Evolutionary conservation across 2,797 vertebrate genomes (phyloP).

Genomic region (Eulemur rubriventer): DNA sequence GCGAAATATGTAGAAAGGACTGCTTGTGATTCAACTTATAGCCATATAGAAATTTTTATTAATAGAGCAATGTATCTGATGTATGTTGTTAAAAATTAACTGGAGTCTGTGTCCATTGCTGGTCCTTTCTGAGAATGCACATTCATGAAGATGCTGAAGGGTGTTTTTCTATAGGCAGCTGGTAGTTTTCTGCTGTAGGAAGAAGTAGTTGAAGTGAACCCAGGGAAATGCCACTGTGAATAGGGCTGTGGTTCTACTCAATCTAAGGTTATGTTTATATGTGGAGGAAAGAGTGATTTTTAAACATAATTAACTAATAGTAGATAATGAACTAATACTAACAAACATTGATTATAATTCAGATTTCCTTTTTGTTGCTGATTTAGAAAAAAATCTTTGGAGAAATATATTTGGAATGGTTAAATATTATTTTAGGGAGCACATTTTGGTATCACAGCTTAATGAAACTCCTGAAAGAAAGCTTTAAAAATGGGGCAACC

Average conservation of each 20-base stretch:
- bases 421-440: conserved; percentile 14
- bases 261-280: background rate
- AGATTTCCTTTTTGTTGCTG: conserved; percentile 23
- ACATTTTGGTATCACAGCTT: background rate
- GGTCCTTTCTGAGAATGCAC: background rate
- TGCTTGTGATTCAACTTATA: background rate
- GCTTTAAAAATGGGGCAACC: background rate
- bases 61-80: background rate
- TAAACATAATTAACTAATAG: background rate
- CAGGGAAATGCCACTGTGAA: background rate
- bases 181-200: background rate
- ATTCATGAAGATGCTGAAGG: background rate
- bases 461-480: background rate
- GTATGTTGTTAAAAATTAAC: background rate
- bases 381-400: background rate
- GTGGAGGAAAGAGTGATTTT: conserved; percentile 19
- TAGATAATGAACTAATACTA: background rate
- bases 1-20: background rate
- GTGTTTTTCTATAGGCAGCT: background rate
- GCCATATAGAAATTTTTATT: background rate
- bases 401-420: background rate
- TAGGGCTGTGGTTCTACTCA: background rate
- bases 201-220: background rate
- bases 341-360: background rate
- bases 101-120: background rate